Conservation (phyloP, 2,888 invertebrate species). For the Hylaea fasciaria region DNA sequence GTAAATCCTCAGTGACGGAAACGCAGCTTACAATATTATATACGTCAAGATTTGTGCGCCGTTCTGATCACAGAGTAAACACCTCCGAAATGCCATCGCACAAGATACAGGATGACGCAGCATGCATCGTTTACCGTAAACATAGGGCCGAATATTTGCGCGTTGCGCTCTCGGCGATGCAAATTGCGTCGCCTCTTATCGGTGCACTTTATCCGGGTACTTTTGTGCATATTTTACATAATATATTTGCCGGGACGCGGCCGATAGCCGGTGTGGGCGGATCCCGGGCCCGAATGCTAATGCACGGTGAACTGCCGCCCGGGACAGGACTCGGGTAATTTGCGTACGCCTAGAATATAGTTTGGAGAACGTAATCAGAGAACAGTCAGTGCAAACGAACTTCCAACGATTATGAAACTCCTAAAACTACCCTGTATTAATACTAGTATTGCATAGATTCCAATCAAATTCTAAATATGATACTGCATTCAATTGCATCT, state of each 20-base stretch:
- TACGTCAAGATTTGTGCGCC: conserved; percentile 12
- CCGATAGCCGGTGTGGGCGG: conserved; percentile 76
- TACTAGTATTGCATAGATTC: no score
- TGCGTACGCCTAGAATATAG: conserved; percentile 33
- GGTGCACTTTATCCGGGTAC: conserved; percentile 80
- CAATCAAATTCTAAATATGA: no score
- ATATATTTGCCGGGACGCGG: conserved; percentile 75
- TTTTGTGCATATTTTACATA: conserved; percentile 82
- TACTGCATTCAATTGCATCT: no score
- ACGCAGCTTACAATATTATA: conserved; percentile 3
- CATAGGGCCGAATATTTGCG: conserved; percentile 68
- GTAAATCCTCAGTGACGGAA: conserved; percentile 4
- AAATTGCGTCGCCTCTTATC: conserved; percentile 81
- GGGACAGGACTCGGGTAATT: conserved; percentile 41
- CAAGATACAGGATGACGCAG: conserved; percentile 23
- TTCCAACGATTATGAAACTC: background rate
- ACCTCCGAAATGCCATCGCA: conserved; percentile 28
- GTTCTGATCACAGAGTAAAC: conserved; percentile 30
- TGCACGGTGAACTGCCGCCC: conserved; percentile 60
- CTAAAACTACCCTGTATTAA: no score
- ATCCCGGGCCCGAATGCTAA: conserved; percentile 70
- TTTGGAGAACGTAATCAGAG: conserved; percentile 29
- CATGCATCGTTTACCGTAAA: conserved; percentile 66
- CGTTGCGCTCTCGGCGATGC: conserved; percentile 73
- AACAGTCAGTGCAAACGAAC: conserved; percentile 12